These are phyloP conservation scores for Patella caerulea DNA, from an alignment of 2,888 invertebrate species.

Conservation along the genomic window DNA sequence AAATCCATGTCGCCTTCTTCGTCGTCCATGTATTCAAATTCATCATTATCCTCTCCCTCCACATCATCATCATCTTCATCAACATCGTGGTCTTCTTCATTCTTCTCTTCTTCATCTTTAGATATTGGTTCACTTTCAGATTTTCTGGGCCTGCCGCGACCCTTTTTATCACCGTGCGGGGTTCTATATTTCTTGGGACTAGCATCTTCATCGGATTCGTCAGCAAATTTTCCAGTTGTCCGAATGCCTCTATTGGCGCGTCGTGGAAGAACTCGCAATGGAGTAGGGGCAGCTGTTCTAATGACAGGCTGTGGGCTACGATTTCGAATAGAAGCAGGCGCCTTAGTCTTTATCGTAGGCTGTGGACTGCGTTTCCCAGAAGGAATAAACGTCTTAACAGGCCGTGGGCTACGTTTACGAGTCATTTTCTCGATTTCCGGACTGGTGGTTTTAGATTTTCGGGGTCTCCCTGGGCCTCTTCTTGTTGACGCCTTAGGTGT, in stretches of 20 bases:
- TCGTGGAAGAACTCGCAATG: slow-evolving; percentile 43
- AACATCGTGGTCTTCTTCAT: slow-evolving; percentile 1
- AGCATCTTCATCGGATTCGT: neutral
- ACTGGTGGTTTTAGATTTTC: neutral
- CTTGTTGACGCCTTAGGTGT: neutral
- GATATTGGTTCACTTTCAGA: slow-evolving; percentile 17
- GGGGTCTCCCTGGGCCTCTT: neutral
- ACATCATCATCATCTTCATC: slow-evolving; percentile 22
- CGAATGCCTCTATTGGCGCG: slow-evolving; percentile 48
- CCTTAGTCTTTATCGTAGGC: neutral
- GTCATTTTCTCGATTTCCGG: neutral
- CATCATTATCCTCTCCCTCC: neutral
- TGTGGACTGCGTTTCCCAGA: neutral
- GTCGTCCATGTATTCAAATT: slow-evolving; percentile 18
- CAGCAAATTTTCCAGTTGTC: slow-evolving; percentile 33
- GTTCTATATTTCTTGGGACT: neutral
- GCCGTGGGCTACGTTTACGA: neutral
- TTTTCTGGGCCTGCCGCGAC: neutral
- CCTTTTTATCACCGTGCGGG: neutral
- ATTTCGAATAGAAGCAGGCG: neutral
- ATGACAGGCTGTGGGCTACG: neutral
- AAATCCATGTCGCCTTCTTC: slow-evolving; percentile 8
- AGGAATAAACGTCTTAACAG: neutral
- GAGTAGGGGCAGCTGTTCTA: slow-evolving; percentile 11
- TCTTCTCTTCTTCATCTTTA: slow-evolving; percentile 15